A percentile compares a stretch with the other conserved stretches of the same genome.
These are phyloP conservation scores for Heterohyrax brucei DNA, from an alignment of 2,797 vertebrate species.

Conservation along the genomic window DNA sequence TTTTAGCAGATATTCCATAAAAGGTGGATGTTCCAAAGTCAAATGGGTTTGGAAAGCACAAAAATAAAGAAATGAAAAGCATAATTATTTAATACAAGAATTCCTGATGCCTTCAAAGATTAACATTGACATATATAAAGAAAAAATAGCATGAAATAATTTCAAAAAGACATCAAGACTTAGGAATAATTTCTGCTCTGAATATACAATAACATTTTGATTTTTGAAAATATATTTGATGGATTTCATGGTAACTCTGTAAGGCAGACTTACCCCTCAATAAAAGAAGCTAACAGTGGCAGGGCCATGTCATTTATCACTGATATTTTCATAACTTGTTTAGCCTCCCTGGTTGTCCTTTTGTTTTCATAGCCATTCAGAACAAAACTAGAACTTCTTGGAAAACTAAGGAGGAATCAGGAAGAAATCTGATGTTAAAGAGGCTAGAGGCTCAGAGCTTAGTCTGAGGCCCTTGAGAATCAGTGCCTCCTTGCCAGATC, in stretches of 20 bases:
- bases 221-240: constrained; percentile 42
- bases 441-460: not conserved
- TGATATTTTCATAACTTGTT: constrained; percentile 7
- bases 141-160: not conserved
- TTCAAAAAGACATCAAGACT: not conserved
- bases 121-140: constrained; percentile 26
- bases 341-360: not conserved
- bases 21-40: constrained; percentile 8
- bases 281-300: not conserved
- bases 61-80: constrained; percentile 53
- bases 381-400: constrained; percentile 9
- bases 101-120: not conserved
- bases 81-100: not conserved
- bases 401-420: not conserved
- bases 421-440: not conserved
- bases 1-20: constrained; percentile 67
- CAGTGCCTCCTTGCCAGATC: not conserved
- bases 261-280: not conserved
- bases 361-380: not conserved
- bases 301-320: not conserved
- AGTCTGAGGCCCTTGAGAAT: not conserved
- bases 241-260: not conserved
- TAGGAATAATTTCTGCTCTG: not conserved
- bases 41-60: constrained; percentile 44
- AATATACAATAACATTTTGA: not conserved